Base-by-base conservation (phyloP, 2,888 invertebrate genomes). In the Oxycera nigricornis region DNA sequence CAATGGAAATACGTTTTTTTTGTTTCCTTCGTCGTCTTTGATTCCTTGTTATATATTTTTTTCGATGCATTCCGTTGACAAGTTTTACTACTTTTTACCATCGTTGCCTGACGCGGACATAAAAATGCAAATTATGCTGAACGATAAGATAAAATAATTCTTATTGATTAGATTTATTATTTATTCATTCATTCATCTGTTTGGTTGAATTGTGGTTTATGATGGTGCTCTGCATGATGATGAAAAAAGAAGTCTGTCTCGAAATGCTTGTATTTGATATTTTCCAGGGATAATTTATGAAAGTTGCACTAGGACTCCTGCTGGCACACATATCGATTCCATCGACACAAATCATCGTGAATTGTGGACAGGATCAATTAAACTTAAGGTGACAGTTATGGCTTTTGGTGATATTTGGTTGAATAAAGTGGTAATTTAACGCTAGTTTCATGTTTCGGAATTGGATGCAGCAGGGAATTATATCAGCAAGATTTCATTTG, bases 61-160 rank as follows among this genome's bases (percentile, higher is more conserved):
- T 22, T 20, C 55, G 24, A 35, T 52, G 20, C 52, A 52, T 70
- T 52, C 39, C 55, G 70, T 52, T 70, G 70, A 70, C 70, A 70
- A 70, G 70, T 70, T 70, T 70, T 70, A 70, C 70, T 70, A 70
- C 70, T 70, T 70, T 70, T 55, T 70, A 35, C 70, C 70, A 55
- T 70, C 35, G 26, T 22, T 65, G 24, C n/a, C 6, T 28, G 26
- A 11, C 2, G 2, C 11, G 20, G n/a, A 6, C 17, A 68, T 46
- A 28, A 68, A 70, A 30, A 70, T 52, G 70, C 20, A 70, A 70
- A 70, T 70, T 22, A 17, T 22, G 39, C 24, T 22, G n/a, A 65
- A 65, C 22, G 65, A 65, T 39, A 65, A 65, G 52, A 70, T 70
- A 20, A 14, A n/a, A 70, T 52, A 55, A 52, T 52, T 70, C 55